Evolutionary conservation across 1,140 invertebrate species (phyloP).

Genomic region (Bradysia coprophila): DNA sequence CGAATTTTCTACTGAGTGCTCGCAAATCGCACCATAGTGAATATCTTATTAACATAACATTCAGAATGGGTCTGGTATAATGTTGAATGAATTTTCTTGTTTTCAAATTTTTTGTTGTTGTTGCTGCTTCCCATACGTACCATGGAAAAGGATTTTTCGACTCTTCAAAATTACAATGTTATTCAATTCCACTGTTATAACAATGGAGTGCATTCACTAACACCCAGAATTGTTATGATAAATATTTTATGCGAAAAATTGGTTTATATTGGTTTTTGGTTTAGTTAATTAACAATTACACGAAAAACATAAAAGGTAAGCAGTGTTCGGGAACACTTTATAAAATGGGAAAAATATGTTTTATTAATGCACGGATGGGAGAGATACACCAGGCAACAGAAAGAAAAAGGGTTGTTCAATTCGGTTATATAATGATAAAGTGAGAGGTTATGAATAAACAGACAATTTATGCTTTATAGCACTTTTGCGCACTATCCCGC

Average conservation of each 20-base stretch:
- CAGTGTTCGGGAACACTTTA: background rate
- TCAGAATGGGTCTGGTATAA: background rate
- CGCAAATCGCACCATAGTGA: no score
- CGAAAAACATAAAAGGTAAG: no score
- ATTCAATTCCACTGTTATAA: background rate
- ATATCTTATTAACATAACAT: no score
- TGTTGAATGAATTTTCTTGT: background rate
- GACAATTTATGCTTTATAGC: no score
- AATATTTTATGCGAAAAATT: background rate
- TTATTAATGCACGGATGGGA: background rate
- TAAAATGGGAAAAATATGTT: background rate
- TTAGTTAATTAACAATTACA: background rate
- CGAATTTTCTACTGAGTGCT: background rate
- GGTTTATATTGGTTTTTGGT: background rate
- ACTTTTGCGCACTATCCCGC: no score
- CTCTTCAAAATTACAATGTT: background rate
- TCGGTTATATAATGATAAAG: no score
- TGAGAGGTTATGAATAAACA: no score
- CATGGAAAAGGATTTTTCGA: background rate
- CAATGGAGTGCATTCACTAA: background rate
- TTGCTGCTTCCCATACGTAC: background rate
- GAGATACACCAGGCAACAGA: no score
- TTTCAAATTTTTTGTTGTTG: background rate
- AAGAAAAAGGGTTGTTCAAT: no score
- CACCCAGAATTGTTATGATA: background rate